Conservation (phyloP, 2,888 invertebrate genomes). For the Ganaspis brasiliensis region DNA sequence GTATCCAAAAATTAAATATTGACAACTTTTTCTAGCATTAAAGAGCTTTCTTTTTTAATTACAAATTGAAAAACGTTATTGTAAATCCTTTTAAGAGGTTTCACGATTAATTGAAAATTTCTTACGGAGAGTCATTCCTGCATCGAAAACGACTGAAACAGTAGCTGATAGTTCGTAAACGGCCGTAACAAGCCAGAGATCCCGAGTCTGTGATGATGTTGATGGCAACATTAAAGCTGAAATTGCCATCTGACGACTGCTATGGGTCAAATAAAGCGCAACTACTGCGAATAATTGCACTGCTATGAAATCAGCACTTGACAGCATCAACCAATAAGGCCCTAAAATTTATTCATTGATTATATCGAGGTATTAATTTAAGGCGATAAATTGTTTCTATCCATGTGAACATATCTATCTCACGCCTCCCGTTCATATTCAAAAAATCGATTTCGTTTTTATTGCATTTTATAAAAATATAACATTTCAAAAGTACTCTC, state of each 20-base stretch:
- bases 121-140: constrained; percentile 74
- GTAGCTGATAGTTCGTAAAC: constrained; percentile 81
- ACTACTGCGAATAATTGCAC: constrained; percentile 81
- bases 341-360: constrained; percentile 71
- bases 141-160: constrained; percentile 73
- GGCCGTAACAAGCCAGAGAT: constrained; percentile 81
- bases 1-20: too few species aligned
- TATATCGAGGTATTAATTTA: neutral
- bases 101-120: too few species aligned
- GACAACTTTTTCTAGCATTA: too few species aligned
- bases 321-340: constrained; percentile 82
- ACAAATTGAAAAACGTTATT: too few species aligned
- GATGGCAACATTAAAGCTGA: constrained; percentile 71
- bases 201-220: constrained; percentile 79
- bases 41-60: too few species aligned
- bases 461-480: too few species aligned
- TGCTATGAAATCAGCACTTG: constrained; percentile 80
- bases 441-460: too few species aligned
- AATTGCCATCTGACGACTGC: constrained; percentile 67
- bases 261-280: constrained; percentile 80
- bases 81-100: too few species aligned
- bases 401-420: too few species aligned
- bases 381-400: too few species aligned
- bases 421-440: too few species aligned
- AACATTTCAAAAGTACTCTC: too few species aligned